phyloP scores from a whole-genome alignment of 2,113 vertebrate genomes.

The Elaphurus davidianus region DNA sequence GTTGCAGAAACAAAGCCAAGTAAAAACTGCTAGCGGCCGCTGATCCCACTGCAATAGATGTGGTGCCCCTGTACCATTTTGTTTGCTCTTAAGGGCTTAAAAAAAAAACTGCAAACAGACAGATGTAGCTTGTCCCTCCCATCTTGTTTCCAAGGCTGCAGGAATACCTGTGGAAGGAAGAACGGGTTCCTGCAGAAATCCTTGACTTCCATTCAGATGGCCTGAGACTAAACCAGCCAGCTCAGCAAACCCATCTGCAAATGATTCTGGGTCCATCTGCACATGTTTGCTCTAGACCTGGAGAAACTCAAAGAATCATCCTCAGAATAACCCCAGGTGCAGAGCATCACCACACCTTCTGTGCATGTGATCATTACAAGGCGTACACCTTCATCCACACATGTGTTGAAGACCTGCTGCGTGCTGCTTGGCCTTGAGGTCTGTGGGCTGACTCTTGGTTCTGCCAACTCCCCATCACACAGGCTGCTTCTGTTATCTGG shows the following conservation, averaged over 20 bases:
- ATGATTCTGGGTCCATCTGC: background rate
- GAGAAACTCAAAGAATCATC: background rate
- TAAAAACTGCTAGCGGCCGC: background rate
- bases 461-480: rapidly evolving
- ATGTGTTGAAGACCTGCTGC: rapidly evolving
- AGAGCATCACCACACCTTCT: background rate
- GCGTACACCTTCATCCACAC: background rate
- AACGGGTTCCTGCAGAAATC: slow-evolving; percentile 40
- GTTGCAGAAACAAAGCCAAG: slow-evolving; percentile 39
- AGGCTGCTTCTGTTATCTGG: background rate
- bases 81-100: slow-evolving; percentile 31
- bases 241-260: background rate
- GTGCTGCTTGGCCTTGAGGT: background rate
- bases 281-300: background rate
- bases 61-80: slow-evolving; percentile 27
- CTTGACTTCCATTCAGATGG: slow-evolving; percentile 15
- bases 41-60: slow-evolving; percentile 16
- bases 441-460: background rate
- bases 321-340: no score
- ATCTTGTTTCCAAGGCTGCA: slow-evolving; percentile 50
- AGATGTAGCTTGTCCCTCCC: slow-evolving; percentile 54
- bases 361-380: rapidly evolving
- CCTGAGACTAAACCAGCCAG: background rate
- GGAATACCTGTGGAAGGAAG: slow-evolving; percentile 59
- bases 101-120: background rate